These are phyloP conservation scores for Eilema depressum DNA, from an alignment of 2,888 invertebrate genomes.

Conservation along the genomic window DNA sequence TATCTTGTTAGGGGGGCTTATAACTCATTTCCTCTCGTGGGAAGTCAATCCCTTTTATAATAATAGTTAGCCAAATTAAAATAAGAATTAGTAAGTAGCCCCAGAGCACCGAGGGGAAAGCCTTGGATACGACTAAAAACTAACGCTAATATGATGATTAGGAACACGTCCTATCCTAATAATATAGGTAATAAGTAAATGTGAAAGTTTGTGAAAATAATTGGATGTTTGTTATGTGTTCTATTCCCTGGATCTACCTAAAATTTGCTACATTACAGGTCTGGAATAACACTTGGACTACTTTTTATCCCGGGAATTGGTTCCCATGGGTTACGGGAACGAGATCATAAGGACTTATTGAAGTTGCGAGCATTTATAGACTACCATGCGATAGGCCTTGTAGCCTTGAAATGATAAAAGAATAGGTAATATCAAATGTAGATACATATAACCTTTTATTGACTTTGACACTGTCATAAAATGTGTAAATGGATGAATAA, in stretches of 20 bases:
- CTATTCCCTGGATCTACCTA: too few relatives aligned
- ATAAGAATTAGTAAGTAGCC: neutral
- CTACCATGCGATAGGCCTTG: neutral
- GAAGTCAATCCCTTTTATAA: neutral
- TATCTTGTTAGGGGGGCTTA: neutral
- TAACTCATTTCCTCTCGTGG: too few relatives aligned
- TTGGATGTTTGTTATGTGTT: too few relatives aligned
- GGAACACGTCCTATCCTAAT: neutral
- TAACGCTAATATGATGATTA: neutral
- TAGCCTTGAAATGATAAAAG: neutral
- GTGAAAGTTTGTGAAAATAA: too few relatives aligned
- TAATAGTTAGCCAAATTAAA: neutral
- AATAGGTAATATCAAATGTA: neutral
- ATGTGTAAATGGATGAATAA: slow-evolving; percentile 24
- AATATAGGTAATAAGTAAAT: too few relatives aligned
- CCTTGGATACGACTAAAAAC: too few relatives aligned
- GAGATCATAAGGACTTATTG: neutral
- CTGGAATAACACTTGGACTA: too few relatives aligned
- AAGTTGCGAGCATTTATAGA: neutral
- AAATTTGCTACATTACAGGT: too few relatives aligned
- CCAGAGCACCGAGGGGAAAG: too few relatives aligned
- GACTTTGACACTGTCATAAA: slow-evolving; percentile 5
- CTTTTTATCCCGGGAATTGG: too few relatives aligned
- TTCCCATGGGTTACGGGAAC: too few relatives aligned
- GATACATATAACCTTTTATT: neutral